These are phyloP conservation scores for Acrocephalus arundinaceus DNA, from an alignment of 2,113 vertebrate species.

Conservation along the genomic window DNA sequence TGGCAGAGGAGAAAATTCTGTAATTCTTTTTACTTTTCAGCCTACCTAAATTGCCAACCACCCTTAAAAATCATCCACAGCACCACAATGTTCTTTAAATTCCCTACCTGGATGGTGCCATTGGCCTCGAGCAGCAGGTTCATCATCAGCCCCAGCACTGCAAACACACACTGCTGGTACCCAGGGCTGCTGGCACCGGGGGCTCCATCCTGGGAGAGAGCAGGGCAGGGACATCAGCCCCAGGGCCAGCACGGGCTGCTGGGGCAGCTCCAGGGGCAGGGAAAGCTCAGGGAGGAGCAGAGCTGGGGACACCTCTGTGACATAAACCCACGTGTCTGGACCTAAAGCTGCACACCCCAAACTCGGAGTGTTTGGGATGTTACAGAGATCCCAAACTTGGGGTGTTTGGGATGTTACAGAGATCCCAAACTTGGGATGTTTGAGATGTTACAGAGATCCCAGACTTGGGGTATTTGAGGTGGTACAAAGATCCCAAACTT, in stretches of 20 bases:
- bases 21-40: background rate
- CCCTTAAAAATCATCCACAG: background rate
- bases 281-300: background rate
- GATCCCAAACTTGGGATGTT: background rate
- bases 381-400: too few species aligned
- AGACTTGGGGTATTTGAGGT: background rate
- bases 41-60: background rate
- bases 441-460: background rate
- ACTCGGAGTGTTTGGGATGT: too few species aligned
- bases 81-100: accelerated
- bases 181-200: background rate
- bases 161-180: slow-evolving; percentile 66
- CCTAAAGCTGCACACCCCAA: background rate
- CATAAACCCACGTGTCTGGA: accelerated
- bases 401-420: background rate
- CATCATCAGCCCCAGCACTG: slow-evolving; percentile 84
- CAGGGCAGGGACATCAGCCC: background rate
- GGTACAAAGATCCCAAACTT: background rate
- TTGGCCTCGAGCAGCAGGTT: slow-evolving; percentile 79
- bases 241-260: background rate
- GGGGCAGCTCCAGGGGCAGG: background rate
- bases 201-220: slow-evolving; percentile 67
- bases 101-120: slow-evolving; percentile 76
- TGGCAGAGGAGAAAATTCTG: background rate
- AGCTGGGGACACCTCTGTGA: background rate